Evolutionary conservation across 2,888 invertebrate genomes (phyloP), one percentile per base, ranked within the genome.

Genomic region (Polydrusus cervinus): DNA sequence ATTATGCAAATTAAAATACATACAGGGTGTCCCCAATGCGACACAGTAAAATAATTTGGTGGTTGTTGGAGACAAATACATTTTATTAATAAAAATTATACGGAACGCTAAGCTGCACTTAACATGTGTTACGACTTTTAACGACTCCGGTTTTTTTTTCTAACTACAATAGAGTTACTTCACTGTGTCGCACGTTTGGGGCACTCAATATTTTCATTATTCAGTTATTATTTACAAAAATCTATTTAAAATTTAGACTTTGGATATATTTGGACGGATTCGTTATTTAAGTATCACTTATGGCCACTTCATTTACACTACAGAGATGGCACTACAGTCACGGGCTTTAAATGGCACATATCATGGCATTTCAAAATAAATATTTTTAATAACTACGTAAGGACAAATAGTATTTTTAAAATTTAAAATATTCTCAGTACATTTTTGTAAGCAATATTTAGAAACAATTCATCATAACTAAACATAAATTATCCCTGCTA

Each of bases 221-320:
- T 43, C n/a, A 0, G 13, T 53, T 76, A 77, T 25, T 25, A 61
- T 65, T 53, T 61, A 53, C 51, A 76, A 16, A 55, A 57, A 75
- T 78, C 78, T 76, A 80, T 79, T 79, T 79, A 79, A 67, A 71
- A 71, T 69, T 66, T 79, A 68, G 71, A 74, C 79, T 81, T 81
- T 81, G 80, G 81, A 80, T 70, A 78, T 77, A 76, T 77, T 76
- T 80, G 81, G 81, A 80, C 80, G 80, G 80, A 78, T 78, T 76
- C 45, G 76, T 75, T 66, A 55, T 64, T 14, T 69, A 79, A 77
- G 76, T 79, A 57, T 75, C 67, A 65, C 55, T 65, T 69, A 69
- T 80, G 78, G 78, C 72, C 79, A 65, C 68, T 60, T 38, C 47
- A 66, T 70, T 68, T 74, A 64, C 10, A 18, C 38, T 60, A 38